These are phyloP conservation scores for Eurystomus gularis DNA, from an alignment of 2,113 vertebrate species.

Conservation along the genomic window DNA sequence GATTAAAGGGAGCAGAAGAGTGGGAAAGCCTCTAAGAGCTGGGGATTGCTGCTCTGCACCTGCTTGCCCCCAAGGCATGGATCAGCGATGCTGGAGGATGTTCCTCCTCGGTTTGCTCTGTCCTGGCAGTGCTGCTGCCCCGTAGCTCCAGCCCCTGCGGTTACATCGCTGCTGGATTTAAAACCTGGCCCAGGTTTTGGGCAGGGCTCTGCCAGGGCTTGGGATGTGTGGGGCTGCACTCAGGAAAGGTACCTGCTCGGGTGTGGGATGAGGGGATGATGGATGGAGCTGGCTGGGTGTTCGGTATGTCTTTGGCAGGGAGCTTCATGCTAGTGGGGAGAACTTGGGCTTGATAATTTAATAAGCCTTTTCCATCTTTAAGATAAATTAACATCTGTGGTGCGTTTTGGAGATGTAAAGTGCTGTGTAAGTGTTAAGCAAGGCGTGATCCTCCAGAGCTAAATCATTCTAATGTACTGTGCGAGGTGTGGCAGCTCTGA, in stretches of 20 bases:
- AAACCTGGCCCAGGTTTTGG: not conserved
- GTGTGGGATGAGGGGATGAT: fast-evolving
- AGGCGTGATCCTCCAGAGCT: not conserved
- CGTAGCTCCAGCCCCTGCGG: not conserved
- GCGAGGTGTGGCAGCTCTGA: not conserved
- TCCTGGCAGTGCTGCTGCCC: not conserved
- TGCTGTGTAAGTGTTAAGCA: constrained; percentile 42
- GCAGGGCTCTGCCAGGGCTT: not conserved
- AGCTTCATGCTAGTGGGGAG: not conserved
- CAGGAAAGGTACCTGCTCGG: fast-evolving
- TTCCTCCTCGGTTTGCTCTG: not conserved
- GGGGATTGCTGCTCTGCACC: not conserved
- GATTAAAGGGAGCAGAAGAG: not conserved
- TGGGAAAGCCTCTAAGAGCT: not conserved
- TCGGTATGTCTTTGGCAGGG: not conserved
- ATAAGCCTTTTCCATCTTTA: constrained; percentile 43
- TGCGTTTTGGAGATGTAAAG: constrained; percentile 24
- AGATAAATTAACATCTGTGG: constrained; percentile 22
- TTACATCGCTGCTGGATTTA: not conserved
- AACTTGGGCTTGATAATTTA: constrained; percentile 34
- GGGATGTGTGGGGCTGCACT: not conserved
- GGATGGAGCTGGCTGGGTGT: not conserved
- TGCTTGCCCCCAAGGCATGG: fast-evolving
- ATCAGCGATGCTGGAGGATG: not conserved
- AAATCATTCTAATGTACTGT: constrained; percentile 15